Percentiles rank a stretch among this genome's conserved stretches.
Evolutionary conservation across 2,797 vertebrate species (phyloP).

Genomic region (Acipenser transmontanus): DNA sequence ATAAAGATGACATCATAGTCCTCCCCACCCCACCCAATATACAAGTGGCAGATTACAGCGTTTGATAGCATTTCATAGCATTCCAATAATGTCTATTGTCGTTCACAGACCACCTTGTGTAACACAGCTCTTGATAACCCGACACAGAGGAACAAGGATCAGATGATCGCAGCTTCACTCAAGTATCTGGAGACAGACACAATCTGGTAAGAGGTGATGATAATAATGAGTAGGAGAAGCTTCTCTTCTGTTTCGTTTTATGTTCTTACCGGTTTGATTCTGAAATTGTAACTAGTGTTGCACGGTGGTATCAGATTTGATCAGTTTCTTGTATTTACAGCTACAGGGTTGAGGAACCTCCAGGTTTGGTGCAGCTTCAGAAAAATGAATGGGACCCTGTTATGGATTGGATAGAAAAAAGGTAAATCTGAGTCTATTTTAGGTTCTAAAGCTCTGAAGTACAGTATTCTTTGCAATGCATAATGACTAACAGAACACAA

Average conservation of each 20-base stretch:
- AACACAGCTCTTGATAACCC: conserved; percentile 94
- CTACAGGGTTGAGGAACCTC: conserved; percentile 90
- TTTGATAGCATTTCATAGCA: too few species aligned
- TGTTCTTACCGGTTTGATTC: not conserved
- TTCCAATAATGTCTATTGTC: conserved; percentile 1
- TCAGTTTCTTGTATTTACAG: conserved; percentile 44
- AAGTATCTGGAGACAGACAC: conserved; percentile 96
- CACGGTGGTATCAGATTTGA: not conserved
- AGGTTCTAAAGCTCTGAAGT: too few species aligned
- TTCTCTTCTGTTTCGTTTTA: not conserved
- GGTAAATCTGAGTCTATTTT: conserved; percentile 50
- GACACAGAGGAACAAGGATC: conserved; percentile 69
- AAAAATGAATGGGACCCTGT: conserved; percentile 91
- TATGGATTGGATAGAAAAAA: conserved; percentile 81
- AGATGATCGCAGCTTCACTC: conserved; percentile 77
- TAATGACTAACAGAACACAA: too few species aligned
- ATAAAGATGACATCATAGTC: too few species aligned
- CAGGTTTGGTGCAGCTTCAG: conserved; percentile 83
- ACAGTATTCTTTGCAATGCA: too few species aligned
- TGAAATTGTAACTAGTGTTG: too few species aligned
- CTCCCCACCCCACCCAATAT: too few species aligned
- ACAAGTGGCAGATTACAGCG: too few species aligned
- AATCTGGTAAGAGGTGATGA: conserved; percentile 66
- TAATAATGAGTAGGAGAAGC: not conserved
- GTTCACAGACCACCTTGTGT: conserved; percentile 81